Evolutionary conservation across 2,797 vertebrate species (phyloP), one percentile per base, ranked within the genome.

Genomic region (Sebastes glaucus): DNA sequence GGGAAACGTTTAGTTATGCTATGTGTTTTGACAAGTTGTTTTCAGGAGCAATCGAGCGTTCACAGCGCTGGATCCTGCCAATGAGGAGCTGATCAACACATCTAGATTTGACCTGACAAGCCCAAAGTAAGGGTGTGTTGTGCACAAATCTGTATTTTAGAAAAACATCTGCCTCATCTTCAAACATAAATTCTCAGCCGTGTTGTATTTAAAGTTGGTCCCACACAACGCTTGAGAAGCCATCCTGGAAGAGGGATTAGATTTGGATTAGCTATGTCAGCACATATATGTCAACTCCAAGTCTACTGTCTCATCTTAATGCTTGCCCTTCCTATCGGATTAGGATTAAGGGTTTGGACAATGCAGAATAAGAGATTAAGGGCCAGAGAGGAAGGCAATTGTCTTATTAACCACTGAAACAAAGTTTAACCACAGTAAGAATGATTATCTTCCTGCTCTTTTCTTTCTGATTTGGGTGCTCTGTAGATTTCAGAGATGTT

Each of bases 231-330:
- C 56, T n/a, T 57, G 20, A 77, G 68, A 71, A 70, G 68, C 68
- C 52, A 76, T 78, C 82, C 74, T 86, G 65, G 65, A 82, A 66
- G 57, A 55, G 65, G 89, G 90, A 93, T 94, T 94, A 92, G 75
- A 85, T 84, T 78, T 73, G 88, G 89, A 93, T 93, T 93, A 94
- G 83, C 92, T 79, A 63, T 85, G 92, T 94, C 94, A 93, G 94
- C 92, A 91, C 83, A 85, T 91, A 75, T 16, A 85, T 76, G 82
- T 90, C 91, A 93, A 85, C 84, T 85, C 79, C 81, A 76, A 85
- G 69, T 88, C 83, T 82, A 82, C 85, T 83, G 60, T 87, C 82
- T 92, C 66, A 91, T 91, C 92, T 94, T 94, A 93, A 92, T 90
- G 86, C 82, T 80, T 81, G 87, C 86, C 89, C 83, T 93, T 88